Base-by-base conservation (phyloP, 92 coral and sea anemone genomes). In the Pocillopora meandrina region DNA sequence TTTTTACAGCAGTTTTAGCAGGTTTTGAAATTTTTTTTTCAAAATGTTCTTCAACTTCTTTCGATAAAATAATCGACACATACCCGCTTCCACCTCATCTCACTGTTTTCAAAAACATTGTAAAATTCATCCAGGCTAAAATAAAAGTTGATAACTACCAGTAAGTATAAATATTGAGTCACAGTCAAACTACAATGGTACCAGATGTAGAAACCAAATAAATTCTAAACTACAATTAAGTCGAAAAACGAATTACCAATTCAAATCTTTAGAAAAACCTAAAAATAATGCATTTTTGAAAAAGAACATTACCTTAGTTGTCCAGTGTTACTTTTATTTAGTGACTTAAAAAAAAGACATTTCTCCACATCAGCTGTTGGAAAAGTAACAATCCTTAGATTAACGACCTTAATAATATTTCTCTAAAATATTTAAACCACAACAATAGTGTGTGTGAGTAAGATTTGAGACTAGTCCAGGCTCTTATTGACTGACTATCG, bases 71-170 rank as follows among this genome's bases (percentile, higher is more conserved):
- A 1, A 14, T 20, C 5, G 20, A 12, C 18, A 81, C 86, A 47
- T 91, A 95, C 98, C 89, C 86, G 91, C 52, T 84, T 91, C 98
- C 98, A 95, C 34, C 87, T 88, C 72, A 95, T 84, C 61, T 91
- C 91, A 77, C 86, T 94, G 74, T 87, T 92, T 57, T 93, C 96
- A 87, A 89, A 95, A 55, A 95, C 87, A 36, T 90, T 83, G 35
- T 91, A 91, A 85, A 95, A 92, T 58, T 95, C 94, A 1, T 95
- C 95, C 85, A 94, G 77, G 60, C 98, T 95, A 87, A 2, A 56
- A 31, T 33, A 23, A 69, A 68, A 69, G 23, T 47, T 35, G 57
- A 69, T 34, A 52, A 57, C 9, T 2, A 34, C 20, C 14, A 47
- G 56, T 52, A 19, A 71, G 52, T 42, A 42, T 42, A 42, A 3